Evolutionary conservation across 2,113 vertebrate species (phyloP), one percentile per base, ranked within the genome.

Genomic region (Saccopteryx bilineata): DNA sequence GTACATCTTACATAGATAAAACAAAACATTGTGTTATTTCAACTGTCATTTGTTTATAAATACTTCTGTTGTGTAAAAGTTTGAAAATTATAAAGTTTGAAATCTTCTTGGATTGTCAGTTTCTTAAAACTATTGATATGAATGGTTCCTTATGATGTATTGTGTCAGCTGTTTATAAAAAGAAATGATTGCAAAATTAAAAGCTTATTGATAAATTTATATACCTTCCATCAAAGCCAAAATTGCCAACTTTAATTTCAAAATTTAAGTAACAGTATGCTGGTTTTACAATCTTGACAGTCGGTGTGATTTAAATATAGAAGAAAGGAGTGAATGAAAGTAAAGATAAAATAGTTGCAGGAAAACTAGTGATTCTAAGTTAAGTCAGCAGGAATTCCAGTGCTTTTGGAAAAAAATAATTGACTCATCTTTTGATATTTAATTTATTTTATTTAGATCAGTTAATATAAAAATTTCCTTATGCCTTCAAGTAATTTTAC

Each of bases 21-120:
- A 81, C 56, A 96, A 96, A 95, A 78, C 56, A 74, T 31, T 92
- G 39, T 83, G 48, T 19, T 94, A 88, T 87, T 92, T 84, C 71
- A 90, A 86, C 78, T 87, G 12, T 24, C 58, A 24, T 74, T 82
- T 85, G 85, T 89, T 96, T 96, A 39, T 95, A 96, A 93, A 96
- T 79, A 72, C 14, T 69, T 82, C 33, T 66, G 9, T 46, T 71
- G 24, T 76, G 10, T 58, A 93, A 91, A 8, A 78, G 26, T 82
- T 54, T 68, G 60, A 24, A 60, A 81, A 39, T 39, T 39, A 39
- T 31, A 65, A 8, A 78, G 26, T 82, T 54, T 68, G 60, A 24
- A 60, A 81, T 58, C 82, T 68, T 82, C 33, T 79, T 58, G 12
- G 13, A 11, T 21, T 50, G 48, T 85, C 26, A 61, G 23, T 90